Conservation (phyloP, 2,888 invertebrate species). For the Girardia tigrina region DNA sequence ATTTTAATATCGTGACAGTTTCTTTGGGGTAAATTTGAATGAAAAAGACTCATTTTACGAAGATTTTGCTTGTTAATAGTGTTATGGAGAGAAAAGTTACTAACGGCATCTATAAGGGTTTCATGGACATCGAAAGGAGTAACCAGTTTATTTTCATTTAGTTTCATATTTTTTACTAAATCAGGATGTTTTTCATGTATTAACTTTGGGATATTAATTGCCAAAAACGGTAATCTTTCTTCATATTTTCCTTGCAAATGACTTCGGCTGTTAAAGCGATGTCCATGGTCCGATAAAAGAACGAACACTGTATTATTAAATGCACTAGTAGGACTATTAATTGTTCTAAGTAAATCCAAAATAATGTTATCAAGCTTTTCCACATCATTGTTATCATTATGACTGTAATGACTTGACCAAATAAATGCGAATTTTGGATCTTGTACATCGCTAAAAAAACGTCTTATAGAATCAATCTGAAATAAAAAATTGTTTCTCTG, state of each 20-base stretch:
- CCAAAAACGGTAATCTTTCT: conserved; percentile 74
- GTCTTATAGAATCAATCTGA: no score
- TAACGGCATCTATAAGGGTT: conserved; percentile 62
- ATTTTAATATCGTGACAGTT: conserved; percentile 75
- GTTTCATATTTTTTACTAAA: conserved; percentile 55
- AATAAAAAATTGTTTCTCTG: conserved; percentile 58
- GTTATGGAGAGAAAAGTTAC: conserved; percentile 49
- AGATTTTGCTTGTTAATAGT: no score
- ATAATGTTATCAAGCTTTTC: conserved; percentile 65
- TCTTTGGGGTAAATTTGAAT: conserved; percentile 56
- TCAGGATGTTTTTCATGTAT: conserved; percentile 56
- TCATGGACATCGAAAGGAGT: conserved; percentile 78
- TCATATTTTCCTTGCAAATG: conserved; percentile 80
- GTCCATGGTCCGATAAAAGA: conserved; percentile 80
- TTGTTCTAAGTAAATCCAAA: conserved; percentile 52
- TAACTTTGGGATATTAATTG: conserved; percentile 64
- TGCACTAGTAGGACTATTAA: no score
- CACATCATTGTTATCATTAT: conserved; percentile 68
- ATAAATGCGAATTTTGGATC: conserved; percentile 66
- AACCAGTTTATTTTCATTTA: conserved; percentile 61
- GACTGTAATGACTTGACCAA: conserved; percentile 75
- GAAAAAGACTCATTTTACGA: conserved; percentile 45
- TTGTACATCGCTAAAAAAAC: conserved; percentile 57
- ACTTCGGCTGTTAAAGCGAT: conserved; percentile 63
- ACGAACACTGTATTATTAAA: conserved; percentile 58